These are phyloP conservation scores for Pseudococcus viburni DNA, from an alignment of 2,888 invertebrate genomes.

Conservation along the genomic window DNA sequence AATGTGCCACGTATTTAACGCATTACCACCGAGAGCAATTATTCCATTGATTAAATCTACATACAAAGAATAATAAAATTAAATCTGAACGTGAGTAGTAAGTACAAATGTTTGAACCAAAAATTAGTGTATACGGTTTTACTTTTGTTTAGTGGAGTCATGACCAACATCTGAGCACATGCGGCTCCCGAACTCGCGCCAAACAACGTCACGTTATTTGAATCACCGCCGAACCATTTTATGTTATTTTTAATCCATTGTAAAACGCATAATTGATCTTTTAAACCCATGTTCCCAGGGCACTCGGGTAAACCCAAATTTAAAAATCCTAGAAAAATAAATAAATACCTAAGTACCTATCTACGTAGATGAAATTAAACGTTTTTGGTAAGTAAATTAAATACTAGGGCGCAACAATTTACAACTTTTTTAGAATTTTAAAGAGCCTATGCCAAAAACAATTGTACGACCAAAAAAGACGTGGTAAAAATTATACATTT, in stretches of 20 bases:
- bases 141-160: background rate
- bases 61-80: background rate
- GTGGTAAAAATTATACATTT: too few relatives aligned
- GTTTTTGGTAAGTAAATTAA: too few relatives aligned
- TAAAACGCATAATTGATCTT: conserved; percentile 93
- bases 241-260: conserved; percentile 90
- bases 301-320: conserved; percentile 85
- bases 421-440: too few relatives aligned
- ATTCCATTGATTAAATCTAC: background rate
- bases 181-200: conserved; percentile 97
- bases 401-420: too few relatives aligned
- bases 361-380: too few relatives aligned
- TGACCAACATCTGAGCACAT: conserved; percentile 76
- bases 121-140: too few relatives aligned
- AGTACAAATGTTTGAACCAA: too few relatives aligned
- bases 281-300: conserved; percentile 94
- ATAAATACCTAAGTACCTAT: too few relatives aligned
- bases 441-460: too few relatives aligned
- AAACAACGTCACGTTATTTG: conserved; percentile 89
- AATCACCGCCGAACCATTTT: conserved; percentile 88
- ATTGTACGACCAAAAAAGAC: too few relatives aligned
- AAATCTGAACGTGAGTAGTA: too few relatives aligned
- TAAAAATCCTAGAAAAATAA: conserved; percentile 77
- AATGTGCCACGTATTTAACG: background rate
- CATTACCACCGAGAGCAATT: background rate